A percentile compares a stretch with the other conserved stretches of the same genome.
Evolutionary conservation across 2,888 invertebrate genomes (phyloP).

Genomic region (Timandra comae): DNA sequence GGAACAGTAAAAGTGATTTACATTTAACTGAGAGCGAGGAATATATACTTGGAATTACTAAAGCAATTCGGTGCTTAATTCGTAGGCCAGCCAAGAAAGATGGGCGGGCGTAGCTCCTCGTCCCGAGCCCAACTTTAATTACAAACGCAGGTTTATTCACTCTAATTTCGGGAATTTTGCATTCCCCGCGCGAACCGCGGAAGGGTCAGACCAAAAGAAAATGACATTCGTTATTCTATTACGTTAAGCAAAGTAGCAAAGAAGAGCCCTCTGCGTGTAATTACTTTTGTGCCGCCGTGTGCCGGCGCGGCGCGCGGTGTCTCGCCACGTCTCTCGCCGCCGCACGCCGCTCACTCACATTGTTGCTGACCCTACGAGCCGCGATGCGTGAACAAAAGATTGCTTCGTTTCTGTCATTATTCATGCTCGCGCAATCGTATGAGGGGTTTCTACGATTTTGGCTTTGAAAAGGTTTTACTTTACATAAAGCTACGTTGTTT

Average conservation of each 20-base stretch:
- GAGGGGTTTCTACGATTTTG: conserved; percentile 30
- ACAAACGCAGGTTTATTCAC: conserved; percentile 72
- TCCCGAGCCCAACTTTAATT: conserved; percentile 67
- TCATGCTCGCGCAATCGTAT: conserved; percentile 35
- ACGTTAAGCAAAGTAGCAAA: conserved; percentile 63
- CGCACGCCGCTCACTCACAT: conserved; percentile 30
- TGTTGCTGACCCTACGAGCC: conserved; percentile 18
- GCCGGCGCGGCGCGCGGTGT: conserved; percentile 19
- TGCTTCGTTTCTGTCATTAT: conserved; percentile 37
- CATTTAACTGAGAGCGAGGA: conserved; percentile 66
- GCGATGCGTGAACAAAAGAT: conserved; percentile 37
- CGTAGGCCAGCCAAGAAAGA: conserved; percentile 73
- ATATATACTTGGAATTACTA: conserved; percentile 73
- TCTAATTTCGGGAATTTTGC: conserved; percentile 74
- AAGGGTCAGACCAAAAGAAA: conserved; percentile 74
- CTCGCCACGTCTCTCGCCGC: conserved; percentile 39
- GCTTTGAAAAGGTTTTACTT: conserved; percentile 12
- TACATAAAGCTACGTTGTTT: background rate
- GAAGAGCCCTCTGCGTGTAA: conserved; percentile 55
- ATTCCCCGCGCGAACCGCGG: conserved; percentile 72
- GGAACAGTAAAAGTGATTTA: conserved; percentile 73
- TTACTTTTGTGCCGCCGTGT: conserved; percentile 54
- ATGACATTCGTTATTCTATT: conserved; percentile 76
- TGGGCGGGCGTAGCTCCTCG: conserved; percentile 57
- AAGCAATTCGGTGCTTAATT: conserved; percentile 75